Percentiles rank a stretch among this genome's conserved stretches.
These are phyloP conservation scores for Colletes collaris DNA, from an alignment of 2,888 invertebrate genomes.

Conservation along the genomic window DNA sequence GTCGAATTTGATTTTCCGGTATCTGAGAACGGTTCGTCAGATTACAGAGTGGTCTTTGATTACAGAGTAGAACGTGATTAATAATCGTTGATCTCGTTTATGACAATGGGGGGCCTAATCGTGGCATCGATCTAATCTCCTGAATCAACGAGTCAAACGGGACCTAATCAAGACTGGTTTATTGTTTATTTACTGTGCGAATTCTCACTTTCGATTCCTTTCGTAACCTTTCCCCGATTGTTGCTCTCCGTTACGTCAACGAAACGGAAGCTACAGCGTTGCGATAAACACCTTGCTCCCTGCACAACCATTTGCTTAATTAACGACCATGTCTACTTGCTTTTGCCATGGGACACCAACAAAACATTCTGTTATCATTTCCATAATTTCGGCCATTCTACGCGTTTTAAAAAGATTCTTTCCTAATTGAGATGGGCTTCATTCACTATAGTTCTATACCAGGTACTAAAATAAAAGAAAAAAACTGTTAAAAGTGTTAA, in stretches of 20 bases:
- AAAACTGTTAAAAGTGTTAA: no score
- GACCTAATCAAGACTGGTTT: conserved; percentile 49
- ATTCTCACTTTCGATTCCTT: conserved; percentile 59
- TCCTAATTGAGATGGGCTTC: no score
- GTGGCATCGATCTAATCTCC: conserved; percentile 36
- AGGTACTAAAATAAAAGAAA: no score
- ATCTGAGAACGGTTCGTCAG: conserved; percentile 7
- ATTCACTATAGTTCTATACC: no score
- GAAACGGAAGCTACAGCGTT: conserved; percentile 46
- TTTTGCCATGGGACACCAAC: no score
- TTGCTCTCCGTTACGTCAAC: conserved; percentile 47
- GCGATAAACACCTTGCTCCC: conserved; percentile 33
- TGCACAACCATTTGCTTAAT: conserved; percentile 17
- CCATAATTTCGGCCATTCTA: no score
- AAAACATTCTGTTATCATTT: no score
- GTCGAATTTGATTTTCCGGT: no score
- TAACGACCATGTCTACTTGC: background rate
- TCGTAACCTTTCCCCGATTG: conserved; percentile 50
- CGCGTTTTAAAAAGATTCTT: no score
- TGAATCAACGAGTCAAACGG: conserved; percentile 49
- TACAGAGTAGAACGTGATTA: conserved; percentile 16
- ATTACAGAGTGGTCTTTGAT: conserved; percentile 15
- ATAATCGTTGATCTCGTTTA: conserved; percentile 42
- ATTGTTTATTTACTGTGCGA: conserved; percentile 58
- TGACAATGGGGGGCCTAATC: conserved; percentile 40